A percentile compares a stretch with the other conserved stretches of the same genome.
Conservation (phyloP, 2,888 invertebrate species). For the Hydropsyche betteni region DNA sequence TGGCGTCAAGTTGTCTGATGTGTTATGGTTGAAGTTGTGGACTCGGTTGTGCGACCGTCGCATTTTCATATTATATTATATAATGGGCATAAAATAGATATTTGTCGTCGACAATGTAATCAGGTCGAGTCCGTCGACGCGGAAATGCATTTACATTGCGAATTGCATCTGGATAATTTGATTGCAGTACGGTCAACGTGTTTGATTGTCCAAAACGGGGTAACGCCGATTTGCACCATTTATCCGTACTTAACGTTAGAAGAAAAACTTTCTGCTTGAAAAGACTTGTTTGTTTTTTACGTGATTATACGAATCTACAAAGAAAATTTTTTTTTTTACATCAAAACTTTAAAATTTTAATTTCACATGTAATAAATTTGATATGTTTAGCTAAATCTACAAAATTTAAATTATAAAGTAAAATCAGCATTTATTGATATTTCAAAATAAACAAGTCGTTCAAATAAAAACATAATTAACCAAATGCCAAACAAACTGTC, state of each 20-base stretch:
- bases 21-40: no score
- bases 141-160: slow-evolving; percentile 44
- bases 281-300: not conserved
- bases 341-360: no score
- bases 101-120: slow-evolving; percentile 42
- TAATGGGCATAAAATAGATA: slow-evolving; percentile 26
- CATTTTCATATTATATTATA: not conserved
- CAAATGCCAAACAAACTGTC: not conserved
- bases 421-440: no score
- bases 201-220: slow-evolving; percentile 42
- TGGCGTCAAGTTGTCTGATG: no score
- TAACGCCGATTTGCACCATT: not conserved
- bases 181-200: slow-evolving; percentile 37
- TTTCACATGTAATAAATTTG: no score
- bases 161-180: slow-evolving; percentile 44
- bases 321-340: no score
- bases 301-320: not conserved
- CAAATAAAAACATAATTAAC: slow-evolving; percentile 11
- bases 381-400: no score
- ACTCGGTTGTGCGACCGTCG: no score
- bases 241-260: not conserved
- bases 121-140: slow-evolving; percentile 36
- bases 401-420: no score
- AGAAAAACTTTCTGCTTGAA: not conserved
- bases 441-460: not conserved